These are phyloP conservation scores for Leucopsar rothschildi DNA, from an alignment of 2,113 vertebrate species.

Conservation along the genomic window DNA sequence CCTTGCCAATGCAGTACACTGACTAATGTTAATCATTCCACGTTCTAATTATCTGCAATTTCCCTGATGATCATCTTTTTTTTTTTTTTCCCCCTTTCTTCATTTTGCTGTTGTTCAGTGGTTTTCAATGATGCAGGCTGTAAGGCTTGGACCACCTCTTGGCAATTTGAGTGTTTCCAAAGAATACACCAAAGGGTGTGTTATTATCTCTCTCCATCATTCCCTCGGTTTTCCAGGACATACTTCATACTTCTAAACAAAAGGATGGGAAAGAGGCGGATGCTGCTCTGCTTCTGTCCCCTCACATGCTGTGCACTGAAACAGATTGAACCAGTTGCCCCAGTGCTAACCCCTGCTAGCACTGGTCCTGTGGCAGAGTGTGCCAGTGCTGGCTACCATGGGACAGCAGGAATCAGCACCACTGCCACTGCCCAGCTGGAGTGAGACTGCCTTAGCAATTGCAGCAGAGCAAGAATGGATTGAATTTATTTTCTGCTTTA, in stretches of 20 bases:
- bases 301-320: not conserved
- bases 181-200: not conserved
- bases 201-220: slow-evolving; percentile 19
- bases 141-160: slow-evolving; percentile 6
- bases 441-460: not conserved
- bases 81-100: rapidly evolving
- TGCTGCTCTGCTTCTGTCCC: not conserved
- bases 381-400: rapidly evolving
- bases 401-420: not conserved
- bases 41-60: slow-evolving; percentile 57
- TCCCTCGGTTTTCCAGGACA: not conserved
- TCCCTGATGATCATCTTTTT: slow-evolving; percentile 12
- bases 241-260: not conserved
- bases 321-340: not conserved
- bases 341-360: not conserved
- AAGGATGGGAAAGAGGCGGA: not conserved
- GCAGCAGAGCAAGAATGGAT: not conserved
- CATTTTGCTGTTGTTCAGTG: slow-evolving; percentile 25
- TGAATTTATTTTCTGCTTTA: slow-evolving; percentile 20
- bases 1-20: slow-evolving; percentile 45
- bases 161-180: not conserved
- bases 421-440: not conserved
- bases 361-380: not conserved
- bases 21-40: slow-evolving; percentile 42
- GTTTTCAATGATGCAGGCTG: slow-evolving; percentile 32